phyloP scores from a whole-genome alignment of 2,113 vertebrate genomes.

The Euleptes europaea region DNA sequence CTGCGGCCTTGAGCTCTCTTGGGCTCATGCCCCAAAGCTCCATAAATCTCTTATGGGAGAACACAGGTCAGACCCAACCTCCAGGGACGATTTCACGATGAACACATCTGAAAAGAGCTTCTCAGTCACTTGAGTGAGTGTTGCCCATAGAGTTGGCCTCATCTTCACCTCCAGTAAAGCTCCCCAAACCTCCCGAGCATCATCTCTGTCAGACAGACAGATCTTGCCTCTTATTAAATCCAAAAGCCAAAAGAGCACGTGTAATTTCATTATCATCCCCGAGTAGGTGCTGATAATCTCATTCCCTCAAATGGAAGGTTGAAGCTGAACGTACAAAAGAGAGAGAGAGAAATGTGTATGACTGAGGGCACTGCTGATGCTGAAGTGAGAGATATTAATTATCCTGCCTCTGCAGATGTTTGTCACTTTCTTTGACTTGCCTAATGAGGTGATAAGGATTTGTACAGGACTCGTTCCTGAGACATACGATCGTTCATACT shows the following conservation, averaged over 20 bases:
- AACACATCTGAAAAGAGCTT: background rate
- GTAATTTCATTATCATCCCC: slow-evolving; percentile 11
- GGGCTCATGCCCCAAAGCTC: background rate
- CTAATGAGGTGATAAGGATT: slow-evolving; percentile 25
- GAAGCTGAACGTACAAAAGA: background rate
- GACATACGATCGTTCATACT: background rate
- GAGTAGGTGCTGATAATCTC: slow-evolving; percentile 7
- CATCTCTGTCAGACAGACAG: background rate
- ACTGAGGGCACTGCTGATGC: background rate
- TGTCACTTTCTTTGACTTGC: slow-evolving; percentile 7
- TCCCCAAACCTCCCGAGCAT: background rate
- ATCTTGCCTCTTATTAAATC: slow-evolving; percentile 17
- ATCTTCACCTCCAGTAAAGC: background rate
- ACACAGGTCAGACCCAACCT: background rate
- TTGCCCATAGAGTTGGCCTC: background rate
- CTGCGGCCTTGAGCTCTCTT: background rate
- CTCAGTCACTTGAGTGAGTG: background rate
- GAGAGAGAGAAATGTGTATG: background rate
- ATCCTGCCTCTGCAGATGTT: slow-evolving; percentile 2
- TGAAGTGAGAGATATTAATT: slow-evolving; percentile 22
- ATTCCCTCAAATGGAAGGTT: slow-evolving; percentile 8
- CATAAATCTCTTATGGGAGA: no score
- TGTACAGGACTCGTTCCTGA: background rate
- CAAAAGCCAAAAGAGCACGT: background rate
- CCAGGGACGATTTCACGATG: background rate